A percentile compares a stretch with the other conserved stretches of the same genome.
Conservation (phyloP, 1,140 invertebrate genomes). For the Pachypeltis micranthus region DNA sequence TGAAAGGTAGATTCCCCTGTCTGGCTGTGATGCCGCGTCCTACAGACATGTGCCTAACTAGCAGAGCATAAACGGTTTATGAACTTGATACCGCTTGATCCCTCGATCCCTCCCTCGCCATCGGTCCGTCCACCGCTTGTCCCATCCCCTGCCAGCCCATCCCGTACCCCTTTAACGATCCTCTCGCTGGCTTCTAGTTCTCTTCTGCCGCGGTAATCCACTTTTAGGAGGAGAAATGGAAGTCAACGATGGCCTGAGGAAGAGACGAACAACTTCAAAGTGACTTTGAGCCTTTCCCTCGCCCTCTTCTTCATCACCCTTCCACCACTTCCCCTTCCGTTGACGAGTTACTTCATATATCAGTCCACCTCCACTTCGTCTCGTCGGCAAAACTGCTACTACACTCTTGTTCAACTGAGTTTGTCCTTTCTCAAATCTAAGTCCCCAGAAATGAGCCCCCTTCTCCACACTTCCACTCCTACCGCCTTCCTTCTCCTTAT, state of each 20-base stretch:
- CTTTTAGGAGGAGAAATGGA: background rate
- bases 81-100: slow-evolving; percentile 7
- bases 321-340: no score
- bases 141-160: no score
- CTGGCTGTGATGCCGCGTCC: no score
- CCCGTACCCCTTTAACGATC: no score
- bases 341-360: no score
- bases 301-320: background rate
- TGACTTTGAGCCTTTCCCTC: background rate
- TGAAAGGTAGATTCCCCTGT: no score
- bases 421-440: slow-evolving; percentile 1
- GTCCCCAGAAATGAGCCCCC: background rate
- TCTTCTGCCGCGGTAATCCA: background rate
- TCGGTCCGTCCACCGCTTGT: no score
- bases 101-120: no score
- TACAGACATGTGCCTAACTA: background rate
- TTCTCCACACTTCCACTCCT: background rate
- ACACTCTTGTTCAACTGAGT: background rate
- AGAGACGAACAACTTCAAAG: slow-evolving; percentile 3
- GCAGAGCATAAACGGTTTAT: slow-evolving; percentile 3
- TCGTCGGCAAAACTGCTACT: background rate
- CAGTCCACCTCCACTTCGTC: no score
- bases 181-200: background rate
- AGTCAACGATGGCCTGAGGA: background rate
- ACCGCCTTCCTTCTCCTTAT: background rate